Conservation (phyloP, 1,140 invertebrate species). For the Ephestia elutella region DNA sequence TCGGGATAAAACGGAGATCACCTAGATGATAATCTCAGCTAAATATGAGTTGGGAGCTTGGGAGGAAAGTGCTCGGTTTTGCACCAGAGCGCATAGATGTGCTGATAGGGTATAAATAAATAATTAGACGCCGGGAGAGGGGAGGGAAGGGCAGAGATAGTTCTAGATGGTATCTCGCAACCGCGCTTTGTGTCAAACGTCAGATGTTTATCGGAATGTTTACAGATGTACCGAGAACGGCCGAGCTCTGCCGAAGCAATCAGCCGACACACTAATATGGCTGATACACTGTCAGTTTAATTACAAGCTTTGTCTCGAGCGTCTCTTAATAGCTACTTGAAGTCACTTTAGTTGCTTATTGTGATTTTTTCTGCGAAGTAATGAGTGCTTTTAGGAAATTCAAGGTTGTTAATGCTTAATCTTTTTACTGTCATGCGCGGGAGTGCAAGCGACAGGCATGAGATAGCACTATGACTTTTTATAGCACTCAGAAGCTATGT, state of each 20-base stretch:
- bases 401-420: background rate
- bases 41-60: constrained; percentile 59
- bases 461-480: background rate
- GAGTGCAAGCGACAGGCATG: background rate
- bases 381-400: background rate
- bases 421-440: background rate
- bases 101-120: constrained; percentile 69
- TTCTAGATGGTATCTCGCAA: constrained; percentile 64
- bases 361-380: constrained; percentile 1
- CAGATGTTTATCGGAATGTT: constrained; percentile 70
- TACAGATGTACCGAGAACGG: constrained; percentile 68
- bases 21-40: constrained; percentile 58
- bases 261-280: constrained; percentile 56
- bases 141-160: constrained; percentile 39
- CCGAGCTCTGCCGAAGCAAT: constrained; percentile 53
- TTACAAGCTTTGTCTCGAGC: constrained; percentile 42
- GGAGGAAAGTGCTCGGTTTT: constrained; percentile 51
- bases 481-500: too few species aligned
- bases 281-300: constrained; percentile 52
- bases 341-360: background rate
- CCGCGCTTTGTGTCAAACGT: constrained; percentile 73
- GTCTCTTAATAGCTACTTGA: constrained; percentile 16
- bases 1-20: constrained; percentile 46
- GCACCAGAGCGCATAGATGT: constrained; percentile 65
- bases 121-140: constrained; percentile 63